Evolutionary conservation across 2,888 invertebrate species (phyloP), one percentile per base, ranked within the genome.

Genomic region (Spodoptera littoralis): DNA sequence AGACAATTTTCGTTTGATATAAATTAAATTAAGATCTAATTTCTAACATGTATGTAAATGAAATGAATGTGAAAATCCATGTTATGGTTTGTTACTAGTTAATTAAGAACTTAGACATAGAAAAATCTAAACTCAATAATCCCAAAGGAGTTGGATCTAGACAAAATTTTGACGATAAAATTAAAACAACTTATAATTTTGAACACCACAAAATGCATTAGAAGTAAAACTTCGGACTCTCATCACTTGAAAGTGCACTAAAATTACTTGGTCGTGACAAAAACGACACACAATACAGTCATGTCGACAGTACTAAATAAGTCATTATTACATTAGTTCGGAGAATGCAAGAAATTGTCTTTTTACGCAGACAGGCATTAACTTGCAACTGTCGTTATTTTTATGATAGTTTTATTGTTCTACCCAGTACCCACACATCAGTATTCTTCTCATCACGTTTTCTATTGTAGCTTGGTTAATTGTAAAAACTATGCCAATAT

Each of bases 331-430:
- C 68, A 73, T 72, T 72, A 73, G 47, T 47, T 43, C 60, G n/a
- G 53, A 64, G 73, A 72, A 69, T 60, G 64, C 54, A 61, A 24
- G 72, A 60, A 72, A 54, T 61, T 66, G 54, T 61, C 49, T 60
- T 47, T 66, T 72, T 51, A 56, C 53, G 44, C 43, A 61, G 60
- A 53, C 60, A 44, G 51, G 46, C 22, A 65, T 61, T 65, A 50
- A 42, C 45, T 4, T 47, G 57, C 49, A 55, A 55, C 36, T 36
- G 46, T 44, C 42, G 11, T 22, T 11, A 53, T 47, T 59, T 36
- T 62, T 47, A 58, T 50, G 63, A 9, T 11, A 41, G 36, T 73
- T 71, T 73, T 73, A 54, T 57, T 50, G 50, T 57, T 44, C 43
- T 73, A 71, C 71, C 73, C 47, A 54, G 18, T 18, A 18, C 18